phyloP scores from a whole-genome alignment of 2,888 invertebrate species.

The Drosophila pseudotakahashii region DNA sequence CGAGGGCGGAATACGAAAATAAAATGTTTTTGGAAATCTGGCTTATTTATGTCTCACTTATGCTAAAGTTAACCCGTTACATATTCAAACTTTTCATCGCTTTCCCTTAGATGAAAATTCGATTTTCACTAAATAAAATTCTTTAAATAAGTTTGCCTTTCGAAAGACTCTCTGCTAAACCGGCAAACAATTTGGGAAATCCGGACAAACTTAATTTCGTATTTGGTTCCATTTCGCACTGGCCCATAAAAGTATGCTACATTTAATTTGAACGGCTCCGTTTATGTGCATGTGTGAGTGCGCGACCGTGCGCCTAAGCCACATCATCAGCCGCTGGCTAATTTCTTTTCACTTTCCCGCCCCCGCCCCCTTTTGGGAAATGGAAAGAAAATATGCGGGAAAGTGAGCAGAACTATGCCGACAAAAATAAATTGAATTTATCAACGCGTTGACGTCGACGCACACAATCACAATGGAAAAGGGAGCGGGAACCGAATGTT shows the following conservation, averaged over 20 bases:
- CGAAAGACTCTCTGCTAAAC: constrained; percentile 1
- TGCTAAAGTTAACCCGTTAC: constrained; percentile 4
- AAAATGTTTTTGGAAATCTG: neutral
- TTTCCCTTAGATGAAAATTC: no score
- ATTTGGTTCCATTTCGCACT: constrained; percentile 35
- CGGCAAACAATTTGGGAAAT: constrained; percentile 20
- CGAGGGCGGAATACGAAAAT: constrained; percentile 28
- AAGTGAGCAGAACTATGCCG: constrained; percentile 29
- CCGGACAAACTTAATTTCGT: constrained; percentile 27
- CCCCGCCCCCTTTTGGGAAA: constrained; percentile 39
- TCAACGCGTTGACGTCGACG: constrained; percentile 56
- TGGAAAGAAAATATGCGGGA: constrained; percentile 68
- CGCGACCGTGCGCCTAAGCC: constrained; percentile 67
- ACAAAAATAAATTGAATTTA: constrained; percentile 74
- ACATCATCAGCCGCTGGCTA: constrained; percentile 53
- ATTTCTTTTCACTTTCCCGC: constrained; percentile 41
- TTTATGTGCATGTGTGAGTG: constrained; percentile 64
- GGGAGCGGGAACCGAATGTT: constrained; percentile 31
- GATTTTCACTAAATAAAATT: no score
- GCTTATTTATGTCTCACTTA: constrained; percentile 14
- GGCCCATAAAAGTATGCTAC: constrained; percentile 65
- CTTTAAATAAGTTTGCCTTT: neutral
- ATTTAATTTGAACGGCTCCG: constrained; percentile 58
- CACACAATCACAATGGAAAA: constrained; percentile 7
- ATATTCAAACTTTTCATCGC: neutral